These are phyloP conservation scores for Solea senegalensis DNA, from an alignment of 2,113 vertebrate species.

Conservation along the genomic window DNA sequence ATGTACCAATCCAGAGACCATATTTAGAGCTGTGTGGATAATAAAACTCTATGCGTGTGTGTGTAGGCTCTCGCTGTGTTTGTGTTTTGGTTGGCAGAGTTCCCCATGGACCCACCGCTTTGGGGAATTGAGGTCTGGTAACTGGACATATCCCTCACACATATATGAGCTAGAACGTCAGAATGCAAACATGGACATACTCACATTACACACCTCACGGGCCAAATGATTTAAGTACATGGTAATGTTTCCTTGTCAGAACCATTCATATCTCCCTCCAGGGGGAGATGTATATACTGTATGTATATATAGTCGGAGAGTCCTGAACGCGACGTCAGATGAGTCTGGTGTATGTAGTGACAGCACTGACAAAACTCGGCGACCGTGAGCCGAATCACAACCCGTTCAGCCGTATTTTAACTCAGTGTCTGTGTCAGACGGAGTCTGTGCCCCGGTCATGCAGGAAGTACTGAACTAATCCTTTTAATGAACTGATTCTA, in stretches of 20 bases:
- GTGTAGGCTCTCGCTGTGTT: background rate
- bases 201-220: background rate
- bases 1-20: background rate
- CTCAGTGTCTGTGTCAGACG: too few relatives aligned
- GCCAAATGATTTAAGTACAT: background rate
- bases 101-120: conserved; percentile 17
- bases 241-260: background rate
- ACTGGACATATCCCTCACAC: conserved; percentile 22
- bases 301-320: too few relatives aligned
- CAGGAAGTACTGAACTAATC: too few relatives aligned
- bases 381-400: too few relatives aligned
- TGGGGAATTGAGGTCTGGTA: conserved; percentile 39
- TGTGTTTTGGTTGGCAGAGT: conserved; percentile 50
- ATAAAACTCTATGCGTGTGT: conserved; percentile 1
- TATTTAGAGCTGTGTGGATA: conserved; percentile 10
- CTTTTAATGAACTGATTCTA: too few relatives aligned
- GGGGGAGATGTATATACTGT: background rate
- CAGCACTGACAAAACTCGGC: too few relatives aligned
- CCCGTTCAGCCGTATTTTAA: too few relatives aligned
- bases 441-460: too few relatives aligned
- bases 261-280: background rate
- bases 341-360: too few relatives aligned
- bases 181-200: background rate
- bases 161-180: background rate
- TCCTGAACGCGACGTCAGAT: too few relatives aligned